phyloP scores from a whole-genome alignment of 2,113 vertebrate species.

The Sylvia atricapilla region DNA sequence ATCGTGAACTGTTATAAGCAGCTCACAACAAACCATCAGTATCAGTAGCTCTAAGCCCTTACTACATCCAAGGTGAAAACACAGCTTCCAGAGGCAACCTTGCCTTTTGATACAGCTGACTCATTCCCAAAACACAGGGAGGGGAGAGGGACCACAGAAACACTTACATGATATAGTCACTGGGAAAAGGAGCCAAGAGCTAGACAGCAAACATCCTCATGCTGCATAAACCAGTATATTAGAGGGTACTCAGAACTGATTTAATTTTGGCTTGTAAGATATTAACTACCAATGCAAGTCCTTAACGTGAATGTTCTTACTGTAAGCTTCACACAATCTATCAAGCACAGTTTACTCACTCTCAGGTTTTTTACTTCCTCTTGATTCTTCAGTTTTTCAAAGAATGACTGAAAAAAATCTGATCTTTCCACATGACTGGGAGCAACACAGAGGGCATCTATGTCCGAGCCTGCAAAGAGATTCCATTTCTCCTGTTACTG shows the following conservation, averaged over 20 bases:
- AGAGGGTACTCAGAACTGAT: not conserved
- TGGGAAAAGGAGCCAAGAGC: not conserved
- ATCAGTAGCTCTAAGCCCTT: not conserved
- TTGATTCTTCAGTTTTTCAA: constrained; percentile 91
- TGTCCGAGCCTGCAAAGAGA: constrained; percentile 88
- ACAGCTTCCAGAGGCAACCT: not conserved
- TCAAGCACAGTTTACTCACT: constrained; percentile 78
- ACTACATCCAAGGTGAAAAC: not conserved
- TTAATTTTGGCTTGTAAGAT: not conserved
- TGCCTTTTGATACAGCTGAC: not conserved
- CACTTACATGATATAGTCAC: fast-evolving
- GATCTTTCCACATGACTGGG: constrained; percentile 91
- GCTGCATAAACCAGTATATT: not conserved
- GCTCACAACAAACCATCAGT: not conserved
- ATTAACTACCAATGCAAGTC: not conserved
- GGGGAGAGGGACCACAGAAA: not conserved
- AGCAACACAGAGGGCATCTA: constrained; percentile 95
- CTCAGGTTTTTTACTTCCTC: constrained; percentile 92
- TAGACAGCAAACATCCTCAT: not conserved
- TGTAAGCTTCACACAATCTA: not conserved
- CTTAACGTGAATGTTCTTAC: not conserved
- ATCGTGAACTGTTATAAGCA: not conserved
- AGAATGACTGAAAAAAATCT: constrained; percentile 96
- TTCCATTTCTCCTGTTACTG: not conserved
- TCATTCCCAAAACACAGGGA: not conserved